These are phyloP conservation scores for Alentia gelatinosa DNA, from an alignment of 2,888 invertebrate species.

Conservation along the genomic window DNA sequence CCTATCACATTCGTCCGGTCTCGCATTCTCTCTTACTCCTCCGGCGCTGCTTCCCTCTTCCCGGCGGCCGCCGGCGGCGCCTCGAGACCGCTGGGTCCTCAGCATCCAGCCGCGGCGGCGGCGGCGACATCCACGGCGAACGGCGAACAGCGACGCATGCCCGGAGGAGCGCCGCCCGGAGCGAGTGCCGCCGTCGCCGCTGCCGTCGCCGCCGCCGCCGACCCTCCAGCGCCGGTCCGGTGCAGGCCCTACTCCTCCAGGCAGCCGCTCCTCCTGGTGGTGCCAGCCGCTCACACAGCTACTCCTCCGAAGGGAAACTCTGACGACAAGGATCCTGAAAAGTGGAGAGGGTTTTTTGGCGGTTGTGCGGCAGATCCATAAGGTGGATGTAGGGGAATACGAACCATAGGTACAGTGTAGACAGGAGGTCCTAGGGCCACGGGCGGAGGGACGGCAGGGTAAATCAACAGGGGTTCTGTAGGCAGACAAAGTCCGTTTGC, in stretches of 20 bases:
- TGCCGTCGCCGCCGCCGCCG: background rate
- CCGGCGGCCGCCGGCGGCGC: background rate
- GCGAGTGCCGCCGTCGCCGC: background rate
- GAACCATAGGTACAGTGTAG: slow-evolving; percentile 49
- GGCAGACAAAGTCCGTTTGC: slow-evolving; percentile 55
- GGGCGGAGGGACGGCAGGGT: slow-evolving; percentile 53
- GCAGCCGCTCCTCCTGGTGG: background rate
- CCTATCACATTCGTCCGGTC: background rate
- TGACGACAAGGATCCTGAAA: slow-evolving; percentile 31
- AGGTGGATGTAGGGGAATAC: background rate
- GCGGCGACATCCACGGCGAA: background rate
- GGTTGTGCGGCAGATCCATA: background rate
- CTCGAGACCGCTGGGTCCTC: background rate
- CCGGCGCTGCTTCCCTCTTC: background rate
- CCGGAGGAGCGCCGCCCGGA: background rate
- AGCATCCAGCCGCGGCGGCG: background rate
- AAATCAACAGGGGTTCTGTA: slow-evolving; percentile 55
- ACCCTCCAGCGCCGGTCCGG: background rate
- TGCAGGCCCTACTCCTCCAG: background rate
- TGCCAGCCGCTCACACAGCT: background rate
- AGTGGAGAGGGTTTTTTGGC: background rate
- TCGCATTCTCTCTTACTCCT: background rate
- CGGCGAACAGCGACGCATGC: background rate
- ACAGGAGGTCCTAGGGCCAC: slow-evolving; percentile 48
- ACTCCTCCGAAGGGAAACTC: background rate